Percentiles rank a stretch among this genome's conserved stretches.
Evolutionary conservation across 2,797 vertebrate species (phyloP).

Genomic region (Cuculus canorus): DNA sequence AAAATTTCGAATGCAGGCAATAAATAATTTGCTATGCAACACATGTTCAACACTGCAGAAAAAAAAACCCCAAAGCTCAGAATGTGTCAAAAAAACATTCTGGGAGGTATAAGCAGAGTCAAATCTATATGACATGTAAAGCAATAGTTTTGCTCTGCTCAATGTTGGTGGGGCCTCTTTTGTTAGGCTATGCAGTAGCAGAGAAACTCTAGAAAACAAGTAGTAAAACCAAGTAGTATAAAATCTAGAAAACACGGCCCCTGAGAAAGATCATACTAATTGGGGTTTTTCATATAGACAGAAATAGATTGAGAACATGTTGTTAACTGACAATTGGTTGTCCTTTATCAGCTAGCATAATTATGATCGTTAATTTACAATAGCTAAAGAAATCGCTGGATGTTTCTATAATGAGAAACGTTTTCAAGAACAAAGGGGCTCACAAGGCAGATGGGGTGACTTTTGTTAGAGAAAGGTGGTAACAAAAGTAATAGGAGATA

Average conservation of each 20-base stretch:
- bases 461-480: neutral
- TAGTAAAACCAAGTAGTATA: neutral
- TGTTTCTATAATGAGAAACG: neutral
- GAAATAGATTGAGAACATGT: neutral
- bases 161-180: neutral
- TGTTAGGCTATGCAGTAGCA: neutral
- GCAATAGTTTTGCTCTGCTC: neutral
- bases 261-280: neutral
- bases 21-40: neutral
- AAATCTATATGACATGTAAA: neutral
- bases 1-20: neutral
- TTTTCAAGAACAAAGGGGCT: neutral
- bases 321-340: neutral
- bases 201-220: neutral
- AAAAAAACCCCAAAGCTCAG: accelerated
- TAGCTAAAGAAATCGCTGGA: neutral
- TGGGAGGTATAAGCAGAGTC: neutral
- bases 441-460: neutral
- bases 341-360: neutral
- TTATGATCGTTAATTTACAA: neutral
- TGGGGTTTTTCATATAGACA: neutral
- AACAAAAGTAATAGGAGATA: neutral
- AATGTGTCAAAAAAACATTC: neutral
- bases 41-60: neutral
- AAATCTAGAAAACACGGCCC: neutral